phyloP scores from a whole-genome alignment of 2,888 invertebrate species.

The Lasioglossum villosulum region DNA sequence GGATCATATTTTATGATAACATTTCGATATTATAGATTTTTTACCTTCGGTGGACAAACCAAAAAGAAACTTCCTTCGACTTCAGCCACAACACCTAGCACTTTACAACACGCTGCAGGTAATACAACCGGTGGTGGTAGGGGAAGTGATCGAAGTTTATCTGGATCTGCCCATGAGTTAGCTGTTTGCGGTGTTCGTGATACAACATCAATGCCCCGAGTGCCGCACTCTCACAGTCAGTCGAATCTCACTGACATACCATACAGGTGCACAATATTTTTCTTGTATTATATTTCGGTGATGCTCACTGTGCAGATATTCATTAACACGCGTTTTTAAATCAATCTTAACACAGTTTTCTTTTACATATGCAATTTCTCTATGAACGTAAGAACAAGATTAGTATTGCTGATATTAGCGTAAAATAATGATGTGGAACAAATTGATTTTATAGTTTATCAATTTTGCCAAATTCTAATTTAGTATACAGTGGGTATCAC shows the following conservation, averaged over 20 bases:
- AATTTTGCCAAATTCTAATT: not conserved
- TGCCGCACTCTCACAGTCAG: conserved; percentile 95
- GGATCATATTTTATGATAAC: not conserved
- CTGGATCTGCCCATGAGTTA: conserved; percentile 93
- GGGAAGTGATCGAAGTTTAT: conserved; percentile 93
- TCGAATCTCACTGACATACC: conserved; percentile 95
- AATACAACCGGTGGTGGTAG: conserved; percentile 86
- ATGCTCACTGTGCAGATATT: conserved; percentile 14
- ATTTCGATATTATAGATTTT: conserved; percentile 88
- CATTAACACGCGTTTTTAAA: not conserved
- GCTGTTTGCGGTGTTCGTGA: conserved; percentile 90
- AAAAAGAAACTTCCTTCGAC: conserved; percentile 92
- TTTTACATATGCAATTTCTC: not conserved
- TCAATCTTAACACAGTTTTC: not conserved
- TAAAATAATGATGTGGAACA: not conserved
- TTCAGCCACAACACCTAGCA: conserved; percentile 85
- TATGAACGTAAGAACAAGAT: not conserved
- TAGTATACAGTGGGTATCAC: not conserved
- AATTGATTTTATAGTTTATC: not conserved
- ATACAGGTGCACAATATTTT: conserved; percentile 87
- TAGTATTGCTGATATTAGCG: not conserved
- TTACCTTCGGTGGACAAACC: conserved; percentile 94
- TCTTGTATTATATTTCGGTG: not conserved
- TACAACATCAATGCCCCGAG: conserved; percentile 86
- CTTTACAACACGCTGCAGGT: conserved; percentile 77